Conservation (phyloP, 2,888 invertebrate species). For the Prenolepis imparis region DNA sequence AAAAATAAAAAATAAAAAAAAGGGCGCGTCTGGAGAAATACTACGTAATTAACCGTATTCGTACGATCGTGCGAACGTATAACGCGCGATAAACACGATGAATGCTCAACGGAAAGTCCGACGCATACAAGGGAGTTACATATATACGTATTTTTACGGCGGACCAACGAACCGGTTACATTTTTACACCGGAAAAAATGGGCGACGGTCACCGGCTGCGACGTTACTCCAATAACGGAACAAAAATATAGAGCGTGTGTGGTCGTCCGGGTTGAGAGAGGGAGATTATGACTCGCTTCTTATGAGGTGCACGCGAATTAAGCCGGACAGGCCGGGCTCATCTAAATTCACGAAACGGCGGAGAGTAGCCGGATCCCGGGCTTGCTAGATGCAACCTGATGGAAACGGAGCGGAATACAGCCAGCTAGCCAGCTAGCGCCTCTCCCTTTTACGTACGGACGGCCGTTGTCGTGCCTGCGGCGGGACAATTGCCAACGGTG, state of each 20-base stretch:
- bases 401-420: constrained; percentile 67
- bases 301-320: constrained; percentile 59
- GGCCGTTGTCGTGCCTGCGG: constrained; percentile 72
- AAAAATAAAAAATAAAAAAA: not conserved
- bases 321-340: constrained; percentile 61
- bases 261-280: not conserved
- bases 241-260: constrained; percentile 23
- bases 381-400: constrained; percentile 67
- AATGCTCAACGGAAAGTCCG: constrained; percentile 19
- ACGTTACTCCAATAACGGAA: constrained; percentile 45
- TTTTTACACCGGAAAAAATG: constrained; percentile 40
- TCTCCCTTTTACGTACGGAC: constrained; percentile 67
- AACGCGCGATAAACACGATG: constrained; percentile 22
- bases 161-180: constrained; percentile 48
- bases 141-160: constrained; percentile 18
- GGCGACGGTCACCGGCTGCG: constrained; percentile 14
- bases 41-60: not conserved
- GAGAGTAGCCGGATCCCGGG: constrained; percentile 47
- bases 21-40: not conserved
- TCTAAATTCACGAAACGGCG: constrained; percentile 71
- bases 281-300: constrained; percentile 57
- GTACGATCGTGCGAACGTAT: constrained; percentile 17
- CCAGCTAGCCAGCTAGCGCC: constrained; percentile 53
- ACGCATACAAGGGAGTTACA: not conserved
- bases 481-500: constrained; percentile 81